Evolutionary conservation across 2,888 invertebrate species (phyloP).

Genomic region (Leptopterna dolabrata): DNA sequence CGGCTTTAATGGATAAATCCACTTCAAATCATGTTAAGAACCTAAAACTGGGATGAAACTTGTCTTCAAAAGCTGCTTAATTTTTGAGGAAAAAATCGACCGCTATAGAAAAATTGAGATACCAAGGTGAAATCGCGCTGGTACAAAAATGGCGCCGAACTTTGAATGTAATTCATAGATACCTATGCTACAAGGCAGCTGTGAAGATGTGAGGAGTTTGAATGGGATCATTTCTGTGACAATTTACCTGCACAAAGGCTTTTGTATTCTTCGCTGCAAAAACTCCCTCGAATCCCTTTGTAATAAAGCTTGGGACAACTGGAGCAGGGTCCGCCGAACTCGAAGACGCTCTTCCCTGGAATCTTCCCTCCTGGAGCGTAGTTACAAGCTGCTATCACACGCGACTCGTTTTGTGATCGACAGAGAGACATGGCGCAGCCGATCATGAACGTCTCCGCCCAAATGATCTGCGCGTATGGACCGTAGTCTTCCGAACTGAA

Average conservation of each 20-base stretch:
- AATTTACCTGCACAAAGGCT: conserved; percentile 9
- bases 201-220: no score
- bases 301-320: neutral
- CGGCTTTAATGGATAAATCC: no score
- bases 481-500: neutral
- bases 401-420: neutral
- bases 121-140: no score
- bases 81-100: no score
- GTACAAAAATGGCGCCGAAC: no score
- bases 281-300: neutral
- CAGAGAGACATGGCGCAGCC: conserved; percentile 23
- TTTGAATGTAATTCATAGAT: no score
- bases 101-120: no score
- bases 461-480: conserved; percentile 13
- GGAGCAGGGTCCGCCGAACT: conserved; percentile 13
- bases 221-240: no score
- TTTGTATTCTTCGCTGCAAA: conserved; percentile 8
- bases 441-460: conserved; percentile 2
- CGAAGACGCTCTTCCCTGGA: neutral
- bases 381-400: neutral
- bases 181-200: no score
- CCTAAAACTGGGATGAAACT: no score
- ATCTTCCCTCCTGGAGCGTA: conserved; percentile 18
- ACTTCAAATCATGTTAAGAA: no score
- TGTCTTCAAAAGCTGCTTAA: no score